These are phyloP conservation scores for Notocelia uddmanniana DNA, from an alignment of 2,888 invertebrate genomes.

Conservation along the genomic window DNA sequence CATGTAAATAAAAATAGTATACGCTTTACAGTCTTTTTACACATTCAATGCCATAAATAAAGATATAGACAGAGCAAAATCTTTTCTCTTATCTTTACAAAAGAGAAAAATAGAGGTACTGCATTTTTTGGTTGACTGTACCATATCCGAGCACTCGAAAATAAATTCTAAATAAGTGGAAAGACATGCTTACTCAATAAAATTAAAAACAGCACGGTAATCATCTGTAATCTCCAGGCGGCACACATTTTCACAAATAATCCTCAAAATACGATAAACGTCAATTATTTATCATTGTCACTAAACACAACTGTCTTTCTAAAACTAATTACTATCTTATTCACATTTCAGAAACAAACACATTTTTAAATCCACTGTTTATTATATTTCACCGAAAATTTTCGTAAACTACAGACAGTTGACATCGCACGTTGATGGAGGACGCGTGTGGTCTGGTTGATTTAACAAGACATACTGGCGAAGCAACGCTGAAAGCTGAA, in stretches of 20 bases:
- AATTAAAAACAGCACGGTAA: conserved; percentile 26
- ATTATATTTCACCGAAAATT: conserved; percentile 12
- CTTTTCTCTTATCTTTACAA: no score
- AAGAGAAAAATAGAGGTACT: no score
- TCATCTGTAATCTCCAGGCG: conserved; percentile 24
- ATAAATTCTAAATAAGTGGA: background rate
- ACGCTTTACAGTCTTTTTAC: background rate
- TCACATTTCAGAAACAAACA: conserved; percentile 32
- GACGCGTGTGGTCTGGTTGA: conserved; percentile 18
- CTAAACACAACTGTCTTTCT: conserved; percentile 1
- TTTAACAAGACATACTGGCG: conserved; percentile 21
- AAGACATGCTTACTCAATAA: conserved; percentile 30
- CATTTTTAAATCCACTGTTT: conserved; percentile 19
- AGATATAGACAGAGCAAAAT: no score
- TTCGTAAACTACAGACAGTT: conserved; percentile 13
- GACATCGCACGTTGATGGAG: conserved; percentile 7
- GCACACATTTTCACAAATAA: conserved; percentile 37
- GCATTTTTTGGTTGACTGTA: no score
- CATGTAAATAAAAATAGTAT: no score
- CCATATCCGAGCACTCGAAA: no score
- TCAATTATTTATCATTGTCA: conserved; percentile 35
- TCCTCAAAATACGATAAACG: conserved; percentile 21
- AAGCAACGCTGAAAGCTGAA: conserved; percentile 27
- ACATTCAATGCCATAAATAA: no score
- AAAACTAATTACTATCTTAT: conserved; percentile 2